A percentile compares a stretch with the other conserved stretches of the same genome.
Conservation (phyloP, 1,140 invertebrate genomes). For the Physella acuta region DNA sequence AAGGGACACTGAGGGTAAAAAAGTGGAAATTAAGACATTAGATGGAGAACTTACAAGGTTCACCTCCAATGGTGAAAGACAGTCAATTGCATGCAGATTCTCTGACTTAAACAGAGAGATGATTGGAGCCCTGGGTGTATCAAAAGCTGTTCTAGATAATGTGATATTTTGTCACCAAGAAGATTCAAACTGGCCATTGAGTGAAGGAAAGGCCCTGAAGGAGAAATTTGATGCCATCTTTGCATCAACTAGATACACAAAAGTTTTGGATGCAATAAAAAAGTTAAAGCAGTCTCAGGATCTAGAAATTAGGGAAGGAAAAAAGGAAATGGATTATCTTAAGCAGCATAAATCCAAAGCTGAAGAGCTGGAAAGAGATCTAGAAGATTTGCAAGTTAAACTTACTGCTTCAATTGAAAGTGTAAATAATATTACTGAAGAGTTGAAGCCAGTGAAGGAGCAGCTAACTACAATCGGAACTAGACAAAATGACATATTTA, state of each 20-base stretch:
- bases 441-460: slow-evolving; percentile 68
- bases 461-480: slow-evolving; percentile 12
- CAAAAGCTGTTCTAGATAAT: slow-evolving; percentile 90
- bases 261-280: slow-evolving; percentile 80
- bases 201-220: slow-evolving; percentile 91
- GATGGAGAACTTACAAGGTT: slow-evolving; percentile 69
- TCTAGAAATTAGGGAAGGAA: slow-evolving; percentile 41
- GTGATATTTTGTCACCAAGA: slow-evolving; percentile 99
- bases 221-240: slow-evolving; percentile 98
- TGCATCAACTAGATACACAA: slow-evolving; percentile 88
- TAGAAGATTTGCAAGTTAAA: slow-evolving; percentile 67
- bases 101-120: slow-evolving; percentile 72
- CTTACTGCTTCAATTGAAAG: slow-evolving; percentile 65
- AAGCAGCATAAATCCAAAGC: slow-evolving; percentile 56
- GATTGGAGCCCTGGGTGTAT: slow-evolving; percentile 75
- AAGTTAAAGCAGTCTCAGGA: slow-evolving; percentile 72
- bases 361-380: slow-evolving; percentile 48
- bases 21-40: slow-evolving; percentile 68
- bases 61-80: slow-evolving; percentile 57
- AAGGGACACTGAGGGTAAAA: slow-evolving; percentile 49
- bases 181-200: slow-evolving; percentile 92
- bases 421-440: slow-evolving; percentile 63
- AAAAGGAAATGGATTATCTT: slow-evolving; percentile 51
- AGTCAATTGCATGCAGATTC: slow-evolving; percentile 68
- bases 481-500: slow-evolving; percentile 37